Conservation (phyloP, 2,888 invertebrate genomes). For the Rhopalosiphum nymphaeae region DNA sequence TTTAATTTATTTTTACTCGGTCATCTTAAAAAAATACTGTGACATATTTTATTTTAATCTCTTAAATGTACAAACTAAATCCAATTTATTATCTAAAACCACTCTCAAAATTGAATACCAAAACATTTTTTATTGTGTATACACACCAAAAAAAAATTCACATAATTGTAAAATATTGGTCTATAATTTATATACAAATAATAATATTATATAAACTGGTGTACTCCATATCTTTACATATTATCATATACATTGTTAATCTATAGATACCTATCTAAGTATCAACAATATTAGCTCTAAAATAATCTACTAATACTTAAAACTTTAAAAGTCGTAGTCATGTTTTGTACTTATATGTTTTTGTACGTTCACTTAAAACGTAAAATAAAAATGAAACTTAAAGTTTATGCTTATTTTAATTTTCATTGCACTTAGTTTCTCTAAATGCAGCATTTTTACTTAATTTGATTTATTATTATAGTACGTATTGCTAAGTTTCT, state of each 20-base stretch:
- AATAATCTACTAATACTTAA: not conserved
- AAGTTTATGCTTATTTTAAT: not conserved
- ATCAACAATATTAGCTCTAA: not conserved
- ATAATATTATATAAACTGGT: not conserved
- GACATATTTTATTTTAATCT: too few species aligned
- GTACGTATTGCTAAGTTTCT: not conserved
- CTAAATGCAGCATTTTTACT: not conserved
- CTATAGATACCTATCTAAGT: not conserved
- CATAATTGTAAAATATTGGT: not conserved
- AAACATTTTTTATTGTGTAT: too few species aligned
- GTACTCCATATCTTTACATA: not conserved
- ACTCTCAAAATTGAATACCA: too few species aligned
- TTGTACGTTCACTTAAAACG: not conserved
- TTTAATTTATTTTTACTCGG: too few species aligned
- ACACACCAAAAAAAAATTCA: too few species aligned
- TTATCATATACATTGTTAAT: not conserved
- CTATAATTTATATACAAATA: not conserved
- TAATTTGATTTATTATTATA: not conserved
- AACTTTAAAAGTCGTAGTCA: not conserved
- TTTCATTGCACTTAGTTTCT: not conserved
- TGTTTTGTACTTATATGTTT: not conserved
- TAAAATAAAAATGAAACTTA: not conserved
- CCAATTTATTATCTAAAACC: too few species aligned
- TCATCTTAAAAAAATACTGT: too few species aligned
- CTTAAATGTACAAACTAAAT: too few species aligned